Evolutionary conservation across 1,140 invertebrate genomes (phyloP).

Genomic region (Gonioctena quinquepunctata): DNA sequence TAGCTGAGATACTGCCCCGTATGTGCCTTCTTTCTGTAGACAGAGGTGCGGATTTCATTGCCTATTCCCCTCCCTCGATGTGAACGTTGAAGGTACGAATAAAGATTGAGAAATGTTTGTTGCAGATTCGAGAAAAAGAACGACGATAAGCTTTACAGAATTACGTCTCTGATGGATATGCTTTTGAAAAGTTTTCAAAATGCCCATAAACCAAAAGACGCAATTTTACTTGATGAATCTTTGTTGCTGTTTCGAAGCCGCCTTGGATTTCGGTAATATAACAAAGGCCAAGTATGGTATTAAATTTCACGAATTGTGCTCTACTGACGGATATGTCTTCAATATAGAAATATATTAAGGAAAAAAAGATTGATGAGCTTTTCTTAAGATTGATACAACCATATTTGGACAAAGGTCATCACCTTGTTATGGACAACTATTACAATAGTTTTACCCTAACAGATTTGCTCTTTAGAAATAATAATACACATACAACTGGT

Average conservation of each 20-base stretch:
- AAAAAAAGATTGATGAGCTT: not conserved
- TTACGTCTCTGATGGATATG: no score
- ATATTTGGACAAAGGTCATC: constrained; percentile 15
- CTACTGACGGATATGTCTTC: constrained; percentile 11
- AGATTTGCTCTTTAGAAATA: constrained; percentile 11
- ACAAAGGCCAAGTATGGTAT: constrained; percentile 19
- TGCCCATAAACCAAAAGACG: constrained; percentile 1
- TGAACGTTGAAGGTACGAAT: no score
- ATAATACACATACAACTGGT: no score
- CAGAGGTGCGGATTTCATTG: no score
- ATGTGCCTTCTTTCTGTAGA: no score
- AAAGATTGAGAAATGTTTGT: no score
- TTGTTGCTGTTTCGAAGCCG: constrained; percentile 16
- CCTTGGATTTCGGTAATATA: constrained; percentile 13
- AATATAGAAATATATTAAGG: constrained; percentile 23
- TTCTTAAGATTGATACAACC: constrained; percentile 7
- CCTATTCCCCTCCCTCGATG: no score
- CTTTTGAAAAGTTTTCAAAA: constrained; percentile 2
- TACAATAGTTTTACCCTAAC: constrained; percentile 23
- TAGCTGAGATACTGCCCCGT: no score
- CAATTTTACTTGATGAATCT: constrained; percentile 16
- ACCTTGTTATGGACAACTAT: constrained; percentile 27
- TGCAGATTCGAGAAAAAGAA: no score
- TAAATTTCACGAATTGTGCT: constrained; percentile 11
- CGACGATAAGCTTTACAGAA: no score